A percentile compares a stretch with the other conserved stretches of the same genome.
Conservation (phyloP, 2,113 vertebrate species). For the Neopipo cinnamomea region DNA sequence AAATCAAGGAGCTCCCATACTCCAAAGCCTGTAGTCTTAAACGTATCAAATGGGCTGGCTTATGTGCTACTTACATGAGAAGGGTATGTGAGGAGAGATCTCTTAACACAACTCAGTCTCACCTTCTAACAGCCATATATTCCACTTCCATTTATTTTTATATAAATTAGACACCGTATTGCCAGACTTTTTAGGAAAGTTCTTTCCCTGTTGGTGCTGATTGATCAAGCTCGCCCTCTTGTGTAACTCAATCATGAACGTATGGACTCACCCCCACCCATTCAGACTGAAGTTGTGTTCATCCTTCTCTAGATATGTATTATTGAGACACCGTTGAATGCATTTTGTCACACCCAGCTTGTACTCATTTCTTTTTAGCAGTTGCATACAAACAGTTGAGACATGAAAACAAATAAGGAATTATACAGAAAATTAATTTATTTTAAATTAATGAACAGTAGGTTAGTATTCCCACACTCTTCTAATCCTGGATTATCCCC, state of each 20-base stretch:
- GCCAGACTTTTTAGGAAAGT: background rate
- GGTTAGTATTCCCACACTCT: background rate
- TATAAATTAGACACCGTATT: background rate
- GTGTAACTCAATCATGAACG: background rate
- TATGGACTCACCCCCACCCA: background rate
- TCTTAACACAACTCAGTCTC: background rate
- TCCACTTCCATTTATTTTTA: background rate
- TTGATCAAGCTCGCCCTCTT: background rate
- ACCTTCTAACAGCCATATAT: background rate
- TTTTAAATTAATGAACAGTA: background rate
- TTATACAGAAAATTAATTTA: background rate
- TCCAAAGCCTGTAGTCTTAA: background rate
- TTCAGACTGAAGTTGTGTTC: background rate
- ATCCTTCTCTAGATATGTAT: background rate
- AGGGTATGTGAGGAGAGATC: background rate
- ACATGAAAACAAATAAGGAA: background rate
- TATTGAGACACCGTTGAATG: background rate
- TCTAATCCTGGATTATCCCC: background rate
- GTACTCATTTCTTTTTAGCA: background rate
- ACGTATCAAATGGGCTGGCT: background rate
- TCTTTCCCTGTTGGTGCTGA: background rate
- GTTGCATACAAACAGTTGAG: background rate
- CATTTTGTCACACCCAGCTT: background rate
- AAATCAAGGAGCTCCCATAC: background rate
- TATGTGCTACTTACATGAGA: accelerated